Evolutionary conservation across 1,140 invertebrate species (phyloP).

Genomic region (Drosophila bocqueti): DNA sequence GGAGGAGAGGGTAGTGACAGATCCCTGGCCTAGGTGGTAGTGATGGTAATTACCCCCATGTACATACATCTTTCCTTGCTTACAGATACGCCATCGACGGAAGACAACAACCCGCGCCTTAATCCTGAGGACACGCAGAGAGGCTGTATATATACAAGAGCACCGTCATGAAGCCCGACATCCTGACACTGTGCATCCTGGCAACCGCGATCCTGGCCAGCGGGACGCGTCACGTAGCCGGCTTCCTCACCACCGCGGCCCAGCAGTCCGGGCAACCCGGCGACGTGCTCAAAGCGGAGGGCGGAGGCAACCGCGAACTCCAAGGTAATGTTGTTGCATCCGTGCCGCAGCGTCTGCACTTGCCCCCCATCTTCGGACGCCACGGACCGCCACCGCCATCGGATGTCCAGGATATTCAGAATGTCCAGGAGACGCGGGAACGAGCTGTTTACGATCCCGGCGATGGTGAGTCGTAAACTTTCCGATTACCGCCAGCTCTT

Average conservation of each 20-base stretch:
- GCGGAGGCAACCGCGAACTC: conserved; percentile 10
- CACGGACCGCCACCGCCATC: conserved; percentile 22
- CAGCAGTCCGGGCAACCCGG: conserved; percentile 8
- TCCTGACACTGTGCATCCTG: conserved; percentile 65
- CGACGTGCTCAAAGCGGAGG: neutral
- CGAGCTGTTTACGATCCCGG: conserved; percentile 84
- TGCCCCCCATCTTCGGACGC: conserved; percentile 20
- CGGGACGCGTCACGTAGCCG: conserved; percentile 64
- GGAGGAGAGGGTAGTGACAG: neutral
- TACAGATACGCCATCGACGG: conserved; percentile 36
- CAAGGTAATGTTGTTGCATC: conserved; percentile 10
- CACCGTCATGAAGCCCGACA: conserved; percentile 63
- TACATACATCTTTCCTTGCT: conserved; percentile 54
- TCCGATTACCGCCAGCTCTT: conserved; percentile 45
- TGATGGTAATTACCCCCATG: conserved; percentile 76
- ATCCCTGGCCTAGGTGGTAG: conserved; percentile 36
- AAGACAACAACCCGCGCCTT: conserved; percentile 35
- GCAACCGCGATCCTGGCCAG: conserved; percentile 69
- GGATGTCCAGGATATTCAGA: conserved; percentile 54
- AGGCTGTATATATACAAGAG: conserved; percentile 10
- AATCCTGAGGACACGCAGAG: conserved; percentile 61
- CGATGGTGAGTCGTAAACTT: conserved; percentile 78
- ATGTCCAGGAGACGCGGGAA: conserved; percentile 62
- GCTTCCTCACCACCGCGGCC: conserved; percentile 55
- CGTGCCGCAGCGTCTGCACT: conserved; percentile 22